Conservation (phyloP, 2,888 invertebrate genomes). For the Callyntrura guangdongensis region DNA sequence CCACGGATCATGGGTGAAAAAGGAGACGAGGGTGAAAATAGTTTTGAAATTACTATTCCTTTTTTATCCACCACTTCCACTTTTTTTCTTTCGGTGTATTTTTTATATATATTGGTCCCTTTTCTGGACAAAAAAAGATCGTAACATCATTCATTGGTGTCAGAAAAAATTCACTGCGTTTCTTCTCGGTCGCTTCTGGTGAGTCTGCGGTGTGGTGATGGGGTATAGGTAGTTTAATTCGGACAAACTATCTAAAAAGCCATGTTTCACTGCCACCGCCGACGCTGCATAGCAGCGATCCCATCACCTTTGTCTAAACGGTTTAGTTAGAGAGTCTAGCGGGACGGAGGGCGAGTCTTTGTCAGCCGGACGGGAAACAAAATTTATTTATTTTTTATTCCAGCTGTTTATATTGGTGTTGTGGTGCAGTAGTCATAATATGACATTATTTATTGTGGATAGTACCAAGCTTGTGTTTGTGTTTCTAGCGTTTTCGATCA, state of each 20-base stretch:
- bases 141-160: slow-evolving; percentile 6
- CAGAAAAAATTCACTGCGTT: slow-evolving; percentile 4
- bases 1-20: neutral
- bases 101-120: neutral
- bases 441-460: neutral
- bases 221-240: neutral
- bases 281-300: neutral
- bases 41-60: slow-evolving; percentile 7
- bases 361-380: neutral
- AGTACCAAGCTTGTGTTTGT: neutral
- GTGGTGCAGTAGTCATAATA: neutral
- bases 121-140: neutral
- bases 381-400: neutral
- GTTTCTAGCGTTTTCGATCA: neutral
- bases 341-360: neutral
- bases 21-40: slow-evolving; percentile 28
- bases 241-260: neutral
- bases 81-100: neutral
- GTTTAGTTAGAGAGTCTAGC: neutral
- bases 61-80: neutral
- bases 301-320: too few species aligned
- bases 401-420: neutral
- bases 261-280: neutral
- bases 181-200: neutral
- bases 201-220: neutral